Conservation (phyloP, 2,113 vertebrate species). For the Diadophis punctatus region DNA sequence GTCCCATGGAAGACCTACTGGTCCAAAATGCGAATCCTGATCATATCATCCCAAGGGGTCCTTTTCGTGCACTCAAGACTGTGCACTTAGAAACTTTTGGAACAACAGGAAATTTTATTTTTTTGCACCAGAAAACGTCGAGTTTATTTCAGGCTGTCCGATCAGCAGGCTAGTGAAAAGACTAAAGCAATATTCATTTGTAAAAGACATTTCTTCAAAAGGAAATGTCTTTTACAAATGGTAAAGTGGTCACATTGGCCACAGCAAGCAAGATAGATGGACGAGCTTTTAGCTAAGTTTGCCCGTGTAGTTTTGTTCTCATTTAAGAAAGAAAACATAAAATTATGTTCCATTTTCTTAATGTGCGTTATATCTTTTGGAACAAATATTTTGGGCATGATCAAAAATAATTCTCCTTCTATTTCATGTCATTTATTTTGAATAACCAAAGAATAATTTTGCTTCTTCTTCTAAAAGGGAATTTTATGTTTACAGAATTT, state of each 20-base stretch:
- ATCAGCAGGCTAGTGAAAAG: background rate
- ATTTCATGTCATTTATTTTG: background rate
- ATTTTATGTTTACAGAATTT: conserved; percentile 50
- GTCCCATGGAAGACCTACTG: background rate
- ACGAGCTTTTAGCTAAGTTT: background rate
- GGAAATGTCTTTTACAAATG: background rate
- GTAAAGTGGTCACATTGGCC: background rate
- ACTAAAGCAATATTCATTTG: background rate
- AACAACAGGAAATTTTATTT: background rate
- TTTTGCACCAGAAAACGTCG: background rate
- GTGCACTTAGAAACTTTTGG: background rate
- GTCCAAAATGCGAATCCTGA: background rate
- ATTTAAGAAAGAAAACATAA: background rate
- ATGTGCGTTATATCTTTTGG: conserved; percentile 23
- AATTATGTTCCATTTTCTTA: background rate
- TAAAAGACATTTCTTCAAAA: background rate
- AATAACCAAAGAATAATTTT: conserved; percentile 3
- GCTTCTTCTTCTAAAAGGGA: conserved; percentile 8
- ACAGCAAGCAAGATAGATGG: background rate
- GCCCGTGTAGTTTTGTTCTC: background rate
- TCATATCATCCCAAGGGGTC: background rate
- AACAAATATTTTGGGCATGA: background rate
- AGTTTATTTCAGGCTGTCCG: background rate
- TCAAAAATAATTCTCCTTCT: background rate
- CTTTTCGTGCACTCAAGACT: background rate